Percentiles rank a stretch among this genome's conserved stretches.
These are phyloP conservation scores for Laothoe populi DNA, from an alignment of 2,888 invertebrate genomes.

Conservation along the genomic window DNA sequence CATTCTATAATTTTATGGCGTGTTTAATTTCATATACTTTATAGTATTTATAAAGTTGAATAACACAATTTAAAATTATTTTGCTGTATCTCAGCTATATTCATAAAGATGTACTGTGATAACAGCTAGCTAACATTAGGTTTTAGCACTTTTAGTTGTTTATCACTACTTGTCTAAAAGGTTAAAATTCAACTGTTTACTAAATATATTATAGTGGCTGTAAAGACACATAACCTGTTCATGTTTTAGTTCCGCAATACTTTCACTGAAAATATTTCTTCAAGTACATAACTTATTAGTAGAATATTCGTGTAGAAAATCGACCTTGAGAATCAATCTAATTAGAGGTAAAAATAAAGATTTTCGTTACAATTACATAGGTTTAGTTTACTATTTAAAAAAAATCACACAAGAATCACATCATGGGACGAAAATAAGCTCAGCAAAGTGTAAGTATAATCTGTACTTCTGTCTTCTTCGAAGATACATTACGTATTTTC, in stretches of 20 bases:
- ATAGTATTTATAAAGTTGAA: not conserved
- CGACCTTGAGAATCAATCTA: no score
- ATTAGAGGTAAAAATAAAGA: no score
- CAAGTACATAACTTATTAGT: not conserved
- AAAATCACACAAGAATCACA: no score
- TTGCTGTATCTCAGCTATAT: not conserved
- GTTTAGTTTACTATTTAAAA: no score
- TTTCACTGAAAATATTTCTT: not conserved
- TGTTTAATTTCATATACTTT: not conserved
- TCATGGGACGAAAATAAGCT: no score
- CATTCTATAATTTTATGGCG: not conserved
- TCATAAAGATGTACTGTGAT: not conserved
- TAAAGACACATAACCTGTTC: not conserved
- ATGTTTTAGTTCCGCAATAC: not conserved
- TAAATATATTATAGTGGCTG: not conserved
- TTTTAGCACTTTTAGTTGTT: not conserved
- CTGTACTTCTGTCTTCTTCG: no score
- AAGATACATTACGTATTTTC: no score
- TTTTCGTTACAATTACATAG: no score
- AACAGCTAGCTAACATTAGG: not conserved
- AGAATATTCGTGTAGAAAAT: no score
- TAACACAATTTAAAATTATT: not conserved
- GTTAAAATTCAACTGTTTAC: no score
- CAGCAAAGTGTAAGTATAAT: no score
- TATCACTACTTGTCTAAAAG: no score